Base-by-base conservation (phyloP, 2,113 vertebrate genomes). In the Vulpes ferrilata region DNA sequence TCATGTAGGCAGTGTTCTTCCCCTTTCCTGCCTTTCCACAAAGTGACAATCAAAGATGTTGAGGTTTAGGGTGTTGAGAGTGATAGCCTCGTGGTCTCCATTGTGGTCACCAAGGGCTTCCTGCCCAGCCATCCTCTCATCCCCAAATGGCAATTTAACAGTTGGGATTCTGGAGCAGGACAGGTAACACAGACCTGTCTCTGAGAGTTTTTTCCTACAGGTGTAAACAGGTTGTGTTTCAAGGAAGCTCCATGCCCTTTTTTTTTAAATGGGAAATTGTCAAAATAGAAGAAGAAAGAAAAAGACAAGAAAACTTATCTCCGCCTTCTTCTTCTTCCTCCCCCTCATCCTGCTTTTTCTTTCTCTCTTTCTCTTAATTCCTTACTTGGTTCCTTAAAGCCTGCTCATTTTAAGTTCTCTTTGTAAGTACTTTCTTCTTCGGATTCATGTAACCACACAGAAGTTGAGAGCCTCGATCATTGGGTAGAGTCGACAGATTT, bases 11-110 rank as follows among this genome's bases (percentile, higher is more conserved):
- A 27, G 7, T 48, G 8, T 22, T 8, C 43, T 87, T 95, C 19
- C 10, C 32, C 60, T 95, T 93, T 62, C 17, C 67, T 60, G 8
- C 27, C 65, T 88, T 92, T 97, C 60, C 48, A 60, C 55, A 89
- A 84, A 93, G 62, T 22, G 48, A 71, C 81, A 55, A n/a, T 51
- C 0, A 7, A 60, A 88, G 69, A 51, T 20, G 20, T 12, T 88
- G 51, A 35, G 76, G 23, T 30, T 76, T 90, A 17, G 11, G 27
- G n/a, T 81, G 51, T 3, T 55, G 43, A 32, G n/a, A 64, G 53
- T 48, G 43, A 85, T 13, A 69, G n/a, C 10, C 43, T 35, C 67
- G 43, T 69, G 43, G 51, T 67, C 92, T 84, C 32, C 76, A 48
- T 6, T 51, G 43, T 76, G 71, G n/a, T 65, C 71, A 82, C 38